A percentile compares a stretch with the other conserved stretches of the same genome.
Conservation (phyloP, 2,888 invertebrate genomes). For the Phytoseiulus persimilis region DNA sequence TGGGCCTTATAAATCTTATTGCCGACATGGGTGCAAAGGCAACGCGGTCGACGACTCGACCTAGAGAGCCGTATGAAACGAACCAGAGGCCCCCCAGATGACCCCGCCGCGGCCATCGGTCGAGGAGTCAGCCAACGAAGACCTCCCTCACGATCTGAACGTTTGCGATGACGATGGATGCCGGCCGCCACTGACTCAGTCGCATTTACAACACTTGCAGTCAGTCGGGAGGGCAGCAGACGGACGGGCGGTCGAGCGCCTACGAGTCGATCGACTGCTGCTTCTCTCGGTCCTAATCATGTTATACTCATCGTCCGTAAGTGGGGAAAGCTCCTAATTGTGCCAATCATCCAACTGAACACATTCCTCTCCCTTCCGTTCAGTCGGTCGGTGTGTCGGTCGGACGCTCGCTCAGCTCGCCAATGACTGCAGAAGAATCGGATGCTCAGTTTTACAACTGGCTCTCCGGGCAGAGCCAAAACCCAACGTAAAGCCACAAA, state of each 20-base stretch:
- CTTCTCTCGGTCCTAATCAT: neutral
- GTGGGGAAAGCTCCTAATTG: neutral
- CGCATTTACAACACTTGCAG: neutral
- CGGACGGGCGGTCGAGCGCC: neutral
- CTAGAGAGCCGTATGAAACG: neutral
- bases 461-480: no score
- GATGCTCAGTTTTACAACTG: neutral
- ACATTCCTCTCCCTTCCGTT: neutral
- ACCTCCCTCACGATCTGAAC: neutral
- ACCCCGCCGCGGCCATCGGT: neutral
- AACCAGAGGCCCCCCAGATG: neutral
- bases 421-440: neutral
- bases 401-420: neutral
- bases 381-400: no score
- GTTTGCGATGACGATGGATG: neutral
- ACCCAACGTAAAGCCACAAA: neutral
- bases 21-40: neutral
- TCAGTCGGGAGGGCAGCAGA: no score
- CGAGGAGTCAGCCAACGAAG: neutral
- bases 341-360: neutral
- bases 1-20: constrained; percentile 38
- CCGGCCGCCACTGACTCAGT: neutral
- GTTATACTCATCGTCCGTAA: constrained; percentile 5
- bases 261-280: neutral
- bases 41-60: neutral